Conservation (phyloP, 2,888 invertebrate species). For the Hyppa rectilinea region DNA sequence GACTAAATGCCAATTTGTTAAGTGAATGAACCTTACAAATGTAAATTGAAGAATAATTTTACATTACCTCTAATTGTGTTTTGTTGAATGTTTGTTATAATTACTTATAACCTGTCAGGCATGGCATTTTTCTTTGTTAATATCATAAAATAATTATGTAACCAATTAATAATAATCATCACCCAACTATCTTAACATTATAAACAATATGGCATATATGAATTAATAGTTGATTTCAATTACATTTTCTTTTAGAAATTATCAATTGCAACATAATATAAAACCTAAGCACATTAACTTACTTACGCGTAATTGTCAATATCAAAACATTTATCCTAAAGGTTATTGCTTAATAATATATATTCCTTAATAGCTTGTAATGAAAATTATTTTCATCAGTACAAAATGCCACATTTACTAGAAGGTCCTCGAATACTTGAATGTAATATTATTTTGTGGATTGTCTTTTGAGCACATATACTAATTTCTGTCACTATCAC, state of each 20-base stretch:
- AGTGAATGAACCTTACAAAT: slow-evolving; percentile 73
- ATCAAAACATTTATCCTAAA: slow-evolving; percentile 90
- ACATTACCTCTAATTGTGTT: slow-evolving; percentile 80
- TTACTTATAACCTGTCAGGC: slow-evolving; percentile 77
- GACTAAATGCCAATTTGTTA: slow-evolving; percentile 87
- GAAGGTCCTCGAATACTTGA: slow-evolving; percentile 83
- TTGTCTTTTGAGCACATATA: slow-evolving; percentile 90
- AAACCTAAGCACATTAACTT: slow-evolving; percentile 89
- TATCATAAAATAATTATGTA: slow-evolving; percentile 77
- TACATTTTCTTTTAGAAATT: slow-evolving; percentile 88
- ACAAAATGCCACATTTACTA: slow-evolving; percentile 88
- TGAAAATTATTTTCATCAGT: slow-evolving; percentile 87
- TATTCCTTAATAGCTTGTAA: slow-evolving; percentile 86
- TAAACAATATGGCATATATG: slow-evolving; percentile 90
- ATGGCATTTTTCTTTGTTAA: slow-evolving; percentile 81
- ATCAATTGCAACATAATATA: slow-evolving; percentile 88
- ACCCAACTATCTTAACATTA: slow-evolving; percentile 88
- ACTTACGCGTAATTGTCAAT: slow-evolving; percentile 90
- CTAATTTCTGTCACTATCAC: slow-evolving; percentile 87
- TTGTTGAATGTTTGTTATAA: slow-evolving; percentile 75
- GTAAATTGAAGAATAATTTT: slow-evolving; percentile 79
- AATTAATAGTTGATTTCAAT: slow-evolving; percentile 88
- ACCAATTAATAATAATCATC: slow-evolving; percentile 82
- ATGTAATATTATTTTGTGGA: slow-evolving; percentile 84
- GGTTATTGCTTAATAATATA: slow-evolving; percentile 90